Conservation (phyloP, 2,797 vertebrate species). For the Hafferia zeledoni region DNA sequence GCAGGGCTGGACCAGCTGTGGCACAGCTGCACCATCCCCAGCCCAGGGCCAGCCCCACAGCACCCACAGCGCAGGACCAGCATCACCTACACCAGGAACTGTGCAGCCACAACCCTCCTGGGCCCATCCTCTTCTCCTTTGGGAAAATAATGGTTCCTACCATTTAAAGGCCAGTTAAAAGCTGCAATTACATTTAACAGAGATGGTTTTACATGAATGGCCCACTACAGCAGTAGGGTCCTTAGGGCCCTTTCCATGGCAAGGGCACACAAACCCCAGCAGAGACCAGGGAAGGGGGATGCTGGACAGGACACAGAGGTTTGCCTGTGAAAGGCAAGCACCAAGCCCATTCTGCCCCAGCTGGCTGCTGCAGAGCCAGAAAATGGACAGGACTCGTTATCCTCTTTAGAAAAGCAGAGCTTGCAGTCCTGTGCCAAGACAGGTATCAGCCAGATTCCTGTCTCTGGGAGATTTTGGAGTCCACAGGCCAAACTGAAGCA, state of each 20-base stretch:
- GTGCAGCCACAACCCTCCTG: not conserved
- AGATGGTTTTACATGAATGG: not conserved
- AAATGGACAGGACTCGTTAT: not conserved
- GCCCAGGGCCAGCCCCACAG: not conserved
- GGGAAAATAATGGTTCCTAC: not conserved
- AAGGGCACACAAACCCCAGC: not conserved
- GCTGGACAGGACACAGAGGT: not conserved
- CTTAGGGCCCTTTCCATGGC: not conserved
- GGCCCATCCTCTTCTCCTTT: not conserved
- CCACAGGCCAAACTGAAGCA: conserved; percentile 6
- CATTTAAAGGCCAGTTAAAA: not conserved
- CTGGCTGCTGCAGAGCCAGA: not conserved
- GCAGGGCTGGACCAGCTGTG: not conserved
- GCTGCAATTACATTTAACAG: not conserved
- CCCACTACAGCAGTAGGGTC: not conserved
- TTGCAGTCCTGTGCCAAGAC: not conserved
- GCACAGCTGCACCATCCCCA: not conserved
- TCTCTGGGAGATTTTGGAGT: not conserved
- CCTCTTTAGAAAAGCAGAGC: not conserved
- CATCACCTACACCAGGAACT: not conserved
- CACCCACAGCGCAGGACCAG: not conserved
- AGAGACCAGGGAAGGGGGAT: not conserved
- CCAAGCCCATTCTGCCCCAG: not conserved
- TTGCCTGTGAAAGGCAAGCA: not conserved
- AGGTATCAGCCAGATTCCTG: conserved; percentile 42